Evolutionary conservation across 2,113 vertebrate species (phyloP).

Genomic region (Sphaerodactylus townsendi): DNA sequence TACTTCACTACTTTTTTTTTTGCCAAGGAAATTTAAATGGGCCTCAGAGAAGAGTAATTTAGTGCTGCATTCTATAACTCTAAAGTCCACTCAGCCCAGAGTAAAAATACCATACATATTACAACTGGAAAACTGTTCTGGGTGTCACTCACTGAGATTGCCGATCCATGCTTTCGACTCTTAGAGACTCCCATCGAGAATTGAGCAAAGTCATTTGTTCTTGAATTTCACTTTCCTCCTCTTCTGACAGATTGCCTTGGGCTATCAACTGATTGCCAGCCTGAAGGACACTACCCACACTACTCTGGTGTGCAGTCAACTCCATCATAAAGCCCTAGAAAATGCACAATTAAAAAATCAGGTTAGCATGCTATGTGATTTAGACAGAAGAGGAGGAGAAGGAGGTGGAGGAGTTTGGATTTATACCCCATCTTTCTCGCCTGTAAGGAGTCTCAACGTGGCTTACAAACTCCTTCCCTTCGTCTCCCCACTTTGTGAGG

Average conservation of each 20-base stretch:
- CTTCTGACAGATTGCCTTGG: constrained; percentile 87
- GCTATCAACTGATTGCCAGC: constrained; percentile 93
- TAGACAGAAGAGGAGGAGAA: too few species aligned
- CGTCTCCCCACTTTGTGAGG: too few species aligned
- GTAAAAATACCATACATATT: not conserved
- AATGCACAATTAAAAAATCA: not conserved
- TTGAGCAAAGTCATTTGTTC: constrained; percentile 96
- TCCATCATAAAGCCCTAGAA: constrained; percentile 95
- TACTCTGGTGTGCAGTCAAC: constrained; percentile 95
- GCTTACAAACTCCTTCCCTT: too few species aligned
- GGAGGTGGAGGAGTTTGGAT: too few species aligned
- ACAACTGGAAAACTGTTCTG: not conserved
- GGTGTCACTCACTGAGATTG: constrained; percentile 85
- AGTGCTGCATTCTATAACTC: not conserved
- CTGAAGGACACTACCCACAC: constrained; percentile 93
- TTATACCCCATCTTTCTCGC: too few species aligned
- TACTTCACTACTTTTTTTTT: not conserved
- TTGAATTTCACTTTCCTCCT: constrained; percentile 95
- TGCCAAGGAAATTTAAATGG: not conserved
- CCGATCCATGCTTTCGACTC: constrained; percentile 96
- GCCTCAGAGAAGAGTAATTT: not conserved
- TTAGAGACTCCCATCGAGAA: constrained; percentile 91
- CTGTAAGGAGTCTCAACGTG: too few species aligned
- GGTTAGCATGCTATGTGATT: not conserved
- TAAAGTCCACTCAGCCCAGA: not conserved